Evolutionary conservation across 2,113 vertebrate genomes (phyloP).

Genomic region (Nothoprocta perdicaria): DNA sequence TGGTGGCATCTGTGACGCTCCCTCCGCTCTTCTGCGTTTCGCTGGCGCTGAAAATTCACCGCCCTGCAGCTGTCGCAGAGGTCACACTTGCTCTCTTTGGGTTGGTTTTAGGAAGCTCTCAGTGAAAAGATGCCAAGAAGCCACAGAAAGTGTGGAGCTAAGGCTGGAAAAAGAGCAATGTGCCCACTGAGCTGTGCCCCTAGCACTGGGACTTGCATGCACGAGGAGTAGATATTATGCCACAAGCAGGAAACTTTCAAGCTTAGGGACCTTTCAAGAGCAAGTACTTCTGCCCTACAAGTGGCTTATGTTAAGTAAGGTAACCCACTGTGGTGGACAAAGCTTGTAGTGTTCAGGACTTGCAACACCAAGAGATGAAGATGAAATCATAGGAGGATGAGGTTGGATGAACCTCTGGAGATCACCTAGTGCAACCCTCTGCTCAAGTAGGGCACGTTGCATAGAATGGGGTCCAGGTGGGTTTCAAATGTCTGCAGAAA

Average conservation of each 20-base stretch:
- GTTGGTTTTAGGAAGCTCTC: not conserved
- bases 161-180: not conserved
- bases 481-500: too few relatives aligned
- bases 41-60: not conserved
- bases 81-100: not conserved
- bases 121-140: not conserved
- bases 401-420: too few relatives aligned
- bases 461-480: too few relatives aligned
- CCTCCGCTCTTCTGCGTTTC: not conserved
- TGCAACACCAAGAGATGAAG: accelerated
- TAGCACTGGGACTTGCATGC: not conserved
- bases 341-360: not conserved
- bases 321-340: not conserved
- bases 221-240: not conserved
- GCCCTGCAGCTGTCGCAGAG: not conserved
- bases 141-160: not conserved
- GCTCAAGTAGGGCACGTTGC: too few relatives aligned
- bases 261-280: not conserved
- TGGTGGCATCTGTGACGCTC: not conserved
- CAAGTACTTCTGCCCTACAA: not conserved
- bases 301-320: not conserved
- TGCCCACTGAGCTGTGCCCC: not conserved
- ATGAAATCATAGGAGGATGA: too few relatives aligned
- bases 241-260: not conserved
- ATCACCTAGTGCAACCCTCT: too few relatives aligned